These are phyloP conservation scores for Neosalanx taihuensis DNA, from an alignment of 2,797 vertebrate species.

Conservation along the genomic window DNA sequence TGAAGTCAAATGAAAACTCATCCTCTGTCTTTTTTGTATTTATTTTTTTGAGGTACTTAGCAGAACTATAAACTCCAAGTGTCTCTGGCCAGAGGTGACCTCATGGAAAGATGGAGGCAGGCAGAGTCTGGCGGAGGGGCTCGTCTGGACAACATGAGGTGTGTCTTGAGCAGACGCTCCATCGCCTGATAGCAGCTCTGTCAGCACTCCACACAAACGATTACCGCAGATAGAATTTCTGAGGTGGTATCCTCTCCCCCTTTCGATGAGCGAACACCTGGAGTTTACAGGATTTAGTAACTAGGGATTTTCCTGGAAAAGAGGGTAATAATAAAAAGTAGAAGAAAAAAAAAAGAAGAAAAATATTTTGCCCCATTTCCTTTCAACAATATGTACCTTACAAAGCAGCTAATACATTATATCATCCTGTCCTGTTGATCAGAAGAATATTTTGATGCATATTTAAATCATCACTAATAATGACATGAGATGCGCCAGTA, in stretches of 20 bases:
- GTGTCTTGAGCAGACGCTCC: conserved; percentile 32
- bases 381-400: not conserved
- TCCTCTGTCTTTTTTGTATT: conserved; percentile 27
- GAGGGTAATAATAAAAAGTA: not conserved
- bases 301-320: not conserved
- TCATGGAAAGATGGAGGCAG: conserved; percentile 51
- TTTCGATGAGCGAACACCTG: not conserved
- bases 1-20: conserved; percentile 38
- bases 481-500: not conserved
- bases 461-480: not conserved
- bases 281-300: not conserved
- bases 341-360: not conserved
- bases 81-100: conserved; percentile 46
- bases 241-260: not conserved
- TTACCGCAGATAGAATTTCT: conserved; percentile 1
- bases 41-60: conserved; percentile 38
- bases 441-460: not conserved
- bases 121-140: conserved; percentile 34
- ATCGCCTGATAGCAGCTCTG: conserved; percentile 16
- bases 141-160: conserved; percentile 44
- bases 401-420: not conserved
- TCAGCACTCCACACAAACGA: conserved; percentile 2
- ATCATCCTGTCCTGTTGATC: conserved; percentile 2
- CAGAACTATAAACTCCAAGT: conserved; percentile 47
- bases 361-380: not conserved